These are phyloP conservation scores for Anabacerthia variegaticeps DNA, from an alignment of 2,797 vertebrate species.

Conservation along the genomic window DNA sequence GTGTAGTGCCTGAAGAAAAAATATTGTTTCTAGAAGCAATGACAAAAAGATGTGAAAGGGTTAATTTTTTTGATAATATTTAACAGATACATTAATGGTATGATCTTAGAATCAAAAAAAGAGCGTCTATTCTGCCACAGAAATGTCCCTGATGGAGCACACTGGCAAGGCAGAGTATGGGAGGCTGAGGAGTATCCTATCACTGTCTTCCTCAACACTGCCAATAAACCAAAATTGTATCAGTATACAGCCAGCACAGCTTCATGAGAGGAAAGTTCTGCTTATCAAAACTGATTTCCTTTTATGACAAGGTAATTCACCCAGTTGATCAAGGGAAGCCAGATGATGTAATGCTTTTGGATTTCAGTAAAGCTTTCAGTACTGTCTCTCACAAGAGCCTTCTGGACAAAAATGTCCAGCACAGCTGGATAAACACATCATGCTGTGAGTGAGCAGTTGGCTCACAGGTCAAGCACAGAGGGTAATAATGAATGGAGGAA, in stretches of 20 bases:
- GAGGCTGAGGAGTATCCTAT: neutral
- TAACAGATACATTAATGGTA: neutral
- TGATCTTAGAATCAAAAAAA: neutral
- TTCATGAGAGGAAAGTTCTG: neutral
- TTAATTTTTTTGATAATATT: neutral
- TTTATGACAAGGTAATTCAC: neutral
- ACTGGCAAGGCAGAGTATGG: accelerated
- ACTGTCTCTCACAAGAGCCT: neutral
- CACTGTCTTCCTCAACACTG: neutral
- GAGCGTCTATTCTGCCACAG: neutral
- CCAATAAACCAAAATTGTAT: neutral
- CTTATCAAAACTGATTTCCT: neutral
- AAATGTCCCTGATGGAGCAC: neutral
- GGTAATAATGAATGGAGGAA: neutral
- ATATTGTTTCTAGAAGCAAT: neutral
- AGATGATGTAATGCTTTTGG: neutral
- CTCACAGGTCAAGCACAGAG: neutral
- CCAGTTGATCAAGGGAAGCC: neutral
- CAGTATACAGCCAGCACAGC: neutral
- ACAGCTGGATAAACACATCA: neutral
- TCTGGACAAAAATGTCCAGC: neutral
- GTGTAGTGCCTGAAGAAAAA: neutral
- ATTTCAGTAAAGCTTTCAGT: neutral
- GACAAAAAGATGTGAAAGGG: neutral
- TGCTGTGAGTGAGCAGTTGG: neutral